Percentiles rank a stretch among this genome's conserved stretches.
These are phyloP conservation scores for Podargus strigoides DNA, from an alignment of 2,797 vertebrate genomes.

Conservation along the genomic window DNA sequence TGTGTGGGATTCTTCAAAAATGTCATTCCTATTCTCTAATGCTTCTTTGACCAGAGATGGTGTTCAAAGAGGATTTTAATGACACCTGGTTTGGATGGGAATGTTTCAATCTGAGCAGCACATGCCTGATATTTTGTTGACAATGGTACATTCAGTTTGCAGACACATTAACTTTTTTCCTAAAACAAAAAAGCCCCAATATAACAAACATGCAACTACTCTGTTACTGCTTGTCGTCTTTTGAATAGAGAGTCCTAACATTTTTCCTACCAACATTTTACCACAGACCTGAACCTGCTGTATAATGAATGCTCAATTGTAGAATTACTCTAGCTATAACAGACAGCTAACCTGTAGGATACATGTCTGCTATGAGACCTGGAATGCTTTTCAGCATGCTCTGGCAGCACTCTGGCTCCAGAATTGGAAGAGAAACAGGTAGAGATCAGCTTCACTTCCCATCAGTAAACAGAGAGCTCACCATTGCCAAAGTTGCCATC, in stretches of 20 bases:
- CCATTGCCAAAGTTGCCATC: not conserved
- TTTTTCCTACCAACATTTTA: not conserved
- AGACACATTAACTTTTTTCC: not conserved
- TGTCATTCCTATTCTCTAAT: constrained; percentile 50
- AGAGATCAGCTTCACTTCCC: not conserved
- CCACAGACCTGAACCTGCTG: not conserved
- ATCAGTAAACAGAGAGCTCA: not conserved
- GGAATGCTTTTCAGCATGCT: not conserved
- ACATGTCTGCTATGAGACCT: not conserved
- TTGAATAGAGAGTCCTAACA: not conserved
- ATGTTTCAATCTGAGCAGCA: not conserved
- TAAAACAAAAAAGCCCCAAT: not conserved
- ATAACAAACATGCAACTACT: not conserved
- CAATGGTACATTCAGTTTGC: not conserved
- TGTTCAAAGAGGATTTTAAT: constrained; percentile 51
- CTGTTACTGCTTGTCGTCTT: not conserved
- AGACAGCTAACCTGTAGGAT: not conserved
- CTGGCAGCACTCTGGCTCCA: not conserved
- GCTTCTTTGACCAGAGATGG: constrained; percentile 43
- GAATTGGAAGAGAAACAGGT: not conserved
- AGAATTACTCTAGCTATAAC: not conserved
- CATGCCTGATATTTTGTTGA: not conserved
- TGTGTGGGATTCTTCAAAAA: constrained; percentile 55
- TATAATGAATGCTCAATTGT: not conserved
- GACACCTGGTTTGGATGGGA: not conserved